Percentiles rank a stretch among this genome's conserved stretches.
Evolutionary conservation across 2,797 vertebrate genomes (phyloP).

Genomic region (Muscicapa striata): DNA sequence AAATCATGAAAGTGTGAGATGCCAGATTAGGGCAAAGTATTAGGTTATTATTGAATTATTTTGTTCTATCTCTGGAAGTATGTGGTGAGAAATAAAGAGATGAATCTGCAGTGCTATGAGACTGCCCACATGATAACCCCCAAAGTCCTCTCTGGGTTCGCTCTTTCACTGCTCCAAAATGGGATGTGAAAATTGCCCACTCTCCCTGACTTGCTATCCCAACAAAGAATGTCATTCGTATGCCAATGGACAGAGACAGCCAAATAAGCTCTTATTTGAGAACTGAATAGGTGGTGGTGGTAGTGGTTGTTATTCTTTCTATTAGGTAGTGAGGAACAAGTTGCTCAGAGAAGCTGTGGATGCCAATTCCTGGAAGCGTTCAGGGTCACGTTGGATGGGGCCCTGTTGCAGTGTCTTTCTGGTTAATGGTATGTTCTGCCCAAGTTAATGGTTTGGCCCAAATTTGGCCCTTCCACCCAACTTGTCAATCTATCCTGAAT

Average conservation of each 20-base stretch:
- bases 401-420: no score
- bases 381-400: neutral
- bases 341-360: neutral
- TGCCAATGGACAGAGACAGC: neutral
- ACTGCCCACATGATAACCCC: neutral
- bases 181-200: neutral
- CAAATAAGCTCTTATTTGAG: neutral
- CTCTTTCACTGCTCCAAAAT: neutral
- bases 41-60: constrained; percentile 27
- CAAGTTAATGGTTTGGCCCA: no score
- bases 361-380: neutral
- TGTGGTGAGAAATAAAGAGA: neutral
- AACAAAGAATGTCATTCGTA: neutral
- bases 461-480: no score
- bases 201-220: neutral
- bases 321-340: neutral
- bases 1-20: constrained; percentile 54
- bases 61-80: constrained; percentile 6
- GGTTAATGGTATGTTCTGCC: no score
- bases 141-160: neutral
- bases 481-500: no score
- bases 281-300: neutral
- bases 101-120: neutral
- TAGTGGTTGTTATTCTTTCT: no score
- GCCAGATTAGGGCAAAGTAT: constrained; percentile 36